Evolutionary conservation across 2,113 vertebrate genomes (phyloP), one percentile per base, ranked within the genome.

Genomic region (Pachycephala philippinensis): DNA sequence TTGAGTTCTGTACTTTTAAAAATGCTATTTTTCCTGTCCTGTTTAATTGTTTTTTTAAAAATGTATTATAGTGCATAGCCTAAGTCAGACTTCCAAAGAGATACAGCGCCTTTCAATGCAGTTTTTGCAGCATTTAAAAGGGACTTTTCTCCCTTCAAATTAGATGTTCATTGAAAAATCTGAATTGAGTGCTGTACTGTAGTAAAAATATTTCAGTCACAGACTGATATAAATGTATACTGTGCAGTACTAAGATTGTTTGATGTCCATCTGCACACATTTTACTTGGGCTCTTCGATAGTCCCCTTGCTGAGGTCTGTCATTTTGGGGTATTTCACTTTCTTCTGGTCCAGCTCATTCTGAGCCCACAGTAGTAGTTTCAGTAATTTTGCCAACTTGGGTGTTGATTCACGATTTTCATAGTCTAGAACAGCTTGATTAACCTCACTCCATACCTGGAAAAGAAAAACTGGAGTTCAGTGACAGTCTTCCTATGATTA

Each of bases 261-360:
- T 81, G 61, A 86, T 95, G 93, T 95, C 96, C 95, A 83, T 88
- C 90, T 87, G 66, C 92, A 89, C 96, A 94, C 63, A 12, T 89
- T 96, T 99, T 99, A 99, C 98, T 99, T 99, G 74, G 99, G 99
- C 91, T 99, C 99, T 97, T 99, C 99, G 20, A 99, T 99, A 31
- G 99, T 99, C 78, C 99, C 99, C 98, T 99, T 99, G 98, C 99
- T 99, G 97, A 99, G 99, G 98, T 99, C 99, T 97, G 99, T 99
- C 99, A 99, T 99, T 99, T 99, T 99, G 94, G 99, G 99, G 87
- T 99, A 99, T 98, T 99, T 99, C 90, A 99, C 99, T 98, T 99
- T 99, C 98, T 99, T 99, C 98, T 99, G 99, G 97, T 99, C 99
- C 92, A 99, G 98, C 98, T 99, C 99, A 71, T 99, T 99, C 98